A percentile compares a stretch with the other conserved stretches of the same genome.
Conservation (phyloP, 1,140 invertebrate species). For the Kradibia gibbosae region DNA sequence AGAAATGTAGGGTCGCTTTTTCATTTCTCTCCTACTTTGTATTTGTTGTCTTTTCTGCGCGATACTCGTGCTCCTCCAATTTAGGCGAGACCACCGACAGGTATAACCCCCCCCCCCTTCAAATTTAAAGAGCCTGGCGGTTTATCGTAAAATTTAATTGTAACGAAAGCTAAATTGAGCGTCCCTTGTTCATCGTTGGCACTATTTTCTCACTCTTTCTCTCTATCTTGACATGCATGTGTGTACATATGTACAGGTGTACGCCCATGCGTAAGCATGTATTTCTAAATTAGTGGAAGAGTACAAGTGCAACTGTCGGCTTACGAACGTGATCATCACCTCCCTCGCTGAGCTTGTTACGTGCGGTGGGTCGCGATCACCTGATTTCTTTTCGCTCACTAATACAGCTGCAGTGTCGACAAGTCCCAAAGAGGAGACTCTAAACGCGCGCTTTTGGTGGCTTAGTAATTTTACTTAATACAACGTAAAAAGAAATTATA, state of each 20-base stretch:
- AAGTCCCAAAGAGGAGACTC: background rate
- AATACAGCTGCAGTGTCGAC: background rate
- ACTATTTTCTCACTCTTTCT: no score
- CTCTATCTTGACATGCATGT: background rate
- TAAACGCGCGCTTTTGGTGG: no score
- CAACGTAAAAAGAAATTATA: no score
- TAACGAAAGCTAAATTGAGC: constrained; percentile 34
- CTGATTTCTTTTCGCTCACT: background rate
- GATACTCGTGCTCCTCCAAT: constrained; percentile 43
- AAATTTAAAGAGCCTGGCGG: constrained; percentile 50
- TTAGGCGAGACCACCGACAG: constrained; percentile 59
- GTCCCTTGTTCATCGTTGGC: background rate
- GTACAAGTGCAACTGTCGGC: background rate
- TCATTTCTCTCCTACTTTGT: background rate
- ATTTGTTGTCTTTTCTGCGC: background rate
- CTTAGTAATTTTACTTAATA: no score
- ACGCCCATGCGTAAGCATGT: background rate
- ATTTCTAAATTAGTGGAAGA: background rate
- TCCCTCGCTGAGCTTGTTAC: background rate
- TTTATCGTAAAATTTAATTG: constrained; percentile 72
- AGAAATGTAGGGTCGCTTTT: background rate
- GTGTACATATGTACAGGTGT: background rate
- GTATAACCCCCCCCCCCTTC: constrained; percentile 37
- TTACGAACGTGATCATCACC: background rate
- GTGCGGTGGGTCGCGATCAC: constrained; percentile 48